A percentile compares a stretch with the other conserved stretches of the same genome.
phyloP scores from a whole-genome alignment of 2,888 invertebrate genomes.

The Volucella inanis region DNA sequence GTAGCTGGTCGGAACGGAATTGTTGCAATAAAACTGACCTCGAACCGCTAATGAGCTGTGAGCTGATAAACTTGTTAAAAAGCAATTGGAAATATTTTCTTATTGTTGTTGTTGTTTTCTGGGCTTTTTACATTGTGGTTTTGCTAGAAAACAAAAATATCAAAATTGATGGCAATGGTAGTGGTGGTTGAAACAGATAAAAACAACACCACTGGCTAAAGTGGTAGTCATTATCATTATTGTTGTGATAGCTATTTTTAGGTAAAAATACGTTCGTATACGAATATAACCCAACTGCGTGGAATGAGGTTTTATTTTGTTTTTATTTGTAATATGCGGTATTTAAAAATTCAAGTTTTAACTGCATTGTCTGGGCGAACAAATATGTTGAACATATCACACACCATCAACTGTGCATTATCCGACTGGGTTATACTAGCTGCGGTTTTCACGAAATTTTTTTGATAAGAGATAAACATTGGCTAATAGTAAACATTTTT shows the following conservation, averaged over 20 bases:
- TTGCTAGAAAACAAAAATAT: neutral
- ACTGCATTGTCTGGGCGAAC: no score
- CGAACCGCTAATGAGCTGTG: constrained; percentile 51
- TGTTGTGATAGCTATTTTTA: neutral
- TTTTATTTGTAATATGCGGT: no score
- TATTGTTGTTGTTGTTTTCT: neutral
- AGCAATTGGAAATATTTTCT: constrained; percentile 35
- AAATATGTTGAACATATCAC: no score
- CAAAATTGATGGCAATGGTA: neutral
- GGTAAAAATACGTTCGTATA: neutral
- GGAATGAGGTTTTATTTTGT: no score
- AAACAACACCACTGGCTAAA: neutral
- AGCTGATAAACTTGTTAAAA: constrained; percentile 50
- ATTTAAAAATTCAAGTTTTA: no score
- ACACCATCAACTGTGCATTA: no score
- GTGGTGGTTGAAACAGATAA: no score
- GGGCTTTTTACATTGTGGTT: neutral
- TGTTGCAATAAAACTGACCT: constrained; percentile 56
- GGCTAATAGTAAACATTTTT: no score
- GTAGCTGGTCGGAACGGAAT: constrained; percentile 1
- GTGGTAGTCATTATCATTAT: neutral
- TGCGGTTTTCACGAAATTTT: no score
- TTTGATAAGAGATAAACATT: no score
- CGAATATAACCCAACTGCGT: no score
- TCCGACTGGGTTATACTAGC: no score